Evolutionary conservation across 2,888 invertebrate genomes (phyloP), one percentile per base, ranked within the genome.

Genomic region (Brachyopa scutellaris): DNA sequence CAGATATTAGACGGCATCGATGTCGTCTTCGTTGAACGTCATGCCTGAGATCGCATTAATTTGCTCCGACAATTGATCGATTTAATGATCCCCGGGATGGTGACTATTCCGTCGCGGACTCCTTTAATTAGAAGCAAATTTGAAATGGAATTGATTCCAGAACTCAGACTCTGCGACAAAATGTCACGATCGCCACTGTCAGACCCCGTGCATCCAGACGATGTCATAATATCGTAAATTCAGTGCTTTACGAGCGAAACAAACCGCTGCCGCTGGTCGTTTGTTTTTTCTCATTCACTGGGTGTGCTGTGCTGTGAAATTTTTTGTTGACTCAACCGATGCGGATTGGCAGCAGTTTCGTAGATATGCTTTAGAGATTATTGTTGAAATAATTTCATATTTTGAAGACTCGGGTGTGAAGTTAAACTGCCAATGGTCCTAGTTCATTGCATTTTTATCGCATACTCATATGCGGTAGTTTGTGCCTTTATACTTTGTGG

Each of bases 211-310:
- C 53, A 70, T 77, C 29, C 51, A 70, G 70, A 66, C 82, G 70
- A 59, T 66, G 82, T 82, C 77, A 82, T 82, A 82, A 82, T 82
- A 82, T 82, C 77, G 70, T 82, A 77, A 77, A 82, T 70, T 77
- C 13, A 64, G 72, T 82, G 82, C 70, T 82, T 82, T 82, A 82
- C 77, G 82, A 70, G 45, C 61, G 13, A 7, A 15, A 31, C n/a
- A 9, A 45, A 77, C 64, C 64, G 47, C 42, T 51, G n/a, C n/a
- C n/a, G n/a, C n/a, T n/a, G n/a, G n/a, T n/a, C n/a, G n/a, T n/a
- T n/a, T n/a, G n/a, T n/a, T n/a, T n/a, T n/a, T n/a, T 70, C 64
- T 64, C 53, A 55, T 51, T 36, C 33, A 31, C 6, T 69, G 62
- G 53, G 64, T 70, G 64, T 76, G 80, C 49, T 64, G 67, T 13